Evolutionary conservation across 2,797 vertebrate species (phyloP).

Genomic region (Glyptemys insculpta): DNA sequence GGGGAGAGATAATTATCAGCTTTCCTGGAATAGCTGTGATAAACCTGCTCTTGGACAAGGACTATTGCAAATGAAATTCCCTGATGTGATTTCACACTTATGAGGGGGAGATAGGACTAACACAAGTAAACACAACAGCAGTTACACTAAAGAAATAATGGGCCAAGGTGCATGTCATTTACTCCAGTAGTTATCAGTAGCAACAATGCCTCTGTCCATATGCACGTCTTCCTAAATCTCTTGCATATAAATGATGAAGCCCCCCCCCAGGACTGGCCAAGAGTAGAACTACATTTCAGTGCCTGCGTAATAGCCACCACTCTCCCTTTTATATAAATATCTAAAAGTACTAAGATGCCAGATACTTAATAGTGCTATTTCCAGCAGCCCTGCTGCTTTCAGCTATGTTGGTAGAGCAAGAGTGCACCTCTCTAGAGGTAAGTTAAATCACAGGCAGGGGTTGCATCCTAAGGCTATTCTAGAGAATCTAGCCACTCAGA

Average conservation of each 20-base stretch:
- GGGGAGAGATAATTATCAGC: neutral
- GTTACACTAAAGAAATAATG: neutral
- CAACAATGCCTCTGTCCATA: neutral
- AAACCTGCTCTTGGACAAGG: neutral
- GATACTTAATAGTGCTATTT: neutral
- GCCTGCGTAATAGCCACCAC: neutral
- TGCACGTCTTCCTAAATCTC: fast-evolving
- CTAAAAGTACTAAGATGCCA: neutral
- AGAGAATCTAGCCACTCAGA: neutral
- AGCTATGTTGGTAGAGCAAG: neutral
- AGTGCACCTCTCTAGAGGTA: neutral
- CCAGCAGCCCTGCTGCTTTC: neutral
- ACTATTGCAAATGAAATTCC: neutral
- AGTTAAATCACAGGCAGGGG: neutral
- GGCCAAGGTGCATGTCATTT: neutral
- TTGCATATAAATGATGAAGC: fast-evolving
- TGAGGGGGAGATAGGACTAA: neutral
- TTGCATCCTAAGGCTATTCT: neutral
- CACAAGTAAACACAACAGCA: neutral
- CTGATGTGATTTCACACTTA: neutral
- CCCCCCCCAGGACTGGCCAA: neutral
- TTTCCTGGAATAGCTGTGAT: neutral
- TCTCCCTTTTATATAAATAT: neutral
- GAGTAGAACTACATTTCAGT: neutral
- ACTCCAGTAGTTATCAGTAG: neutral